Evolutionary conservation across 1,140 invertebrate genomes (phyloP).

Genomic region (Trachymyrmex septentrionalis): DNA sequence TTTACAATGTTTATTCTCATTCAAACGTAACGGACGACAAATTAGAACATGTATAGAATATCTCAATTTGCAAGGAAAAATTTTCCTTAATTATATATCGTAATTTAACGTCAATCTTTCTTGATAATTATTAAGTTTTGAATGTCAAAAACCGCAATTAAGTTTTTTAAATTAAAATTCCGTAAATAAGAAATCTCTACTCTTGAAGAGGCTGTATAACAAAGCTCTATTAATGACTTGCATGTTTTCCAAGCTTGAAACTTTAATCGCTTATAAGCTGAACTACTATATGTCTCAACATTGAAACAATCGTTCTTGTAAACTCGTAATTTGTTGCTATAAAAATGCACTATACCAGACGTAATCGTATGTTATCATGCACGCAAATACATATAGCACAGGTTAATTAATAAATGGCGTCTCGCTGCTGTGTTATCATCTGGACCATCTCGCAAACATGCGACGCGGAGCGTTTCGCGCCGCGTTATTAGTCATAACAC

Average conservation of each 20-base stretch:
- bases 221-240: background rate
- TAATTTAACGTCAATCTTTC: background rate
- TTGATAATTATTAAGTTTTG: background rate
- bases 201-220: background rate
- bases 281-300: background rate
- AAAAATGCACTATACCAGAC: background rate
- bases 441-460: constrained; percentile 2
- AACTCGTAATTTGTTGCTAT: background rate
- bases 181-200: background rate
- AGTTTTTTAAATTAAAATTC: background rate
- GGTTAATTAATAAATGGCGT: constrained; percentile 8
- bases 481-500: constrained; percentile 25
- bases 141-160: background rate
- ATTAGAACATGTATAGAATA: background rate
- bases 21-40: background rate
- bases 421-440: constrained; percentile 24
- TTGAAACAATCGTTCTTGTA: background rate
- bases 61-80: background rate
- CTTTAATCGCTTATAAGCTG: background rate
- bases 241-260: background rate
- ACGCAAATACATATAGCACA: background rate
- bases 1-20: background rate
- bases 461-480: background rate
- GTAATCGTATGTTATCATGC: background rate
- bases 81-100: background rate